Conservation (phyloP, 2,888 invertebrate species). For the Tineola bisselliella region DNA sequence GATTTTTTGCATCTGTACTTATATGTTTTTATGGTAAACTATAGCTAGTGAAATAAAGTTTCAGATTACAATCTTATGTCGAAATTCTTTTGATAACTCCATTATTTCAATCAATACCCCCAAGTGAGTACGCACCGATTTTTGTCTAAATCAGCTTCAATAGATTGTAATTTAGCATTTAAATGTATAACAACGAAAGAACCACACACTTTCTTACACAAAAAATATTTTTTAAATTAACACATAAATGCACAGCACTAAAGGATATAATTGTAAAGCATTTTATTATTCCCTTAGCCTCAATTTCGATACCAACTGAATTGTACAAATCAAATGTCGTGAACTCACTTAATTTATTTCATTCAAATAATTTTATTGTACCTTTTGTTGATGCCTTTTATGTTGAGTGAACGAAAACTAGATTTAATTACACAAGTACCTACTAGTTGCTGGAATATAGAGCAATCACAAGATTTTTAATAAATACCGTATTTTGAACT, state of each 20-base stretch:
- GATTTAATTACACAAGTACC: not conserved
- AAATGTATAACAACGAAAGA: not conserved
- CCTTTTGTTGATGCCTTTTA: constrained; percentile 1
- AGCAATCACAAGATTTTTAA: not conserved
- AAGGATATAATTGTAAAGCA: not conserved
- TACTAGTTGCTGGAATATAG: not conserved
- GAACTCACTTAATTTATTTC: constrained; percentile 7
- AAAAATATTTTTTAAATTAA: not conserved
- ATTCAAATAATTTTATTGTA: not conserved
- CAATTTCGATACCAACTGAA: constrained; percentile 1
- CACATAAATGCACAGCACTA: not conserved
- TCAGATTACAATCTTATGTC: too few species aligned
- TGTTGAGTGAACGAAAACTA: constrained; percentile 1
- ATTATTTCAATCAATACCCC: too few species aligned
- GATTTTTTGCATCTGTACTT: too few species aligned
- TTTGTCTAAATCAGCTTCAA: constrained; percentile 4
- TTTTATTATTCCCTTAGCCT: not conserved
- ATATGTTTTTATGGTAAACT: too few species aligned
- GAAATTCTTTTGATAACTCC: too few species aligned
- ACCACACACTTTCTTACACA: not conserved
- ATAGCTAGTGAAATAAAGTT: too few species aligned
- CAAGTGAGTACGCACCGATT: not conserved
- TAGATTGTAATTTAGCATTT: constrained; percentile 2
- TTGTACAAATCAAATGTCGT: constrained; percentile 7
- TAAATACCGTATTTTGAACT: too few species aligned